Percentiles rank a stretch among this genome's conserved stretches.
Conservation (phyloP, 2,797 vertebrate genomes). For the Micromesistius poutassou region DNA sequence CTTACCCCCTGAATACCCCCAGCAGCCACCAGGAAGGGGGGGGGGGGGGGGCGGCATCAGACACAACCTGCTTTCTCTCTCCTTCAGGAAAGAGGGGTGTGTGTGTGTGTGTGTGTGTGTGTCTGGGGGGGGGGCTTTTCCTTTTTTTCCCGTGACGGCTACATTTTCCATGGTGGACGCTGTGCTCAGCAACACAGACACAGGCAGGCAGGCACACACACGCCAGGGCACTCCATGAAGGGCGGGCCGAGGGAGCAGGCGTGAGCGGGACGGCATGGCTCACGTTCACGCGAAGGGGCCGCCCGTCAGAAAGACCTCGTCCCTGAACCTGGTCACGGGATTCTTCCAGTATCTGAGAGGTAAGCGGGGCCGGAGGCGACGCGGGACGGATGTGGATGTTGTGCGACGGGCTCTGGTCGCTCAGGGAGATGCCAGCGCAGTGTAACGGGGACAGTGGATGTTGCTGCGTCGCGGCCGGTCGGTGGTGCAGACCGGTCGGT, state of each 20-base stretch:
- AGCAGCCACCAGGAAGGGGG: constrained; percentile 38
- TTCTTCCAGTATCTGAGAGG: constrained; percentile 81
- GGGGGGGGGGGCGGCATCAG: no score
- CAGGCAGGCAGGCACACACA: constrained; percentile 34
- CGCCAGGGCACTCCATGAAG: constrained; percentile 54
- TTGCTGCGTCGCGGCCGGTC: not conserved
- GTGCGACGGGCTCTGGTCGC: constrained; percentile 15
- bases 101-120: constrained; percentile 25
- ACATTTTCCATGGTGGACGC: constrained; percentile 63
- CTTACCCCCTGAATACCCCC: constrained; percentile 55
- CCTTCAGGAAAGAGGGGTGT: constrained; percentile 48
- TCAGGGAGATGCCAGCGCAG: constrained; percentile 6
- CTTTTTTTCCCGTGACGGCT: not conserved
- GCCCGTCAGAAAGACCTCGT: constrained; percentile 72
- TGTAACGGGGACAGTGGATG: not conserved
- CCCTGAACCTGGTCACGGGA: constrained; percentile 78
- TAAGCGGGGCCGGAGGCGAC: constrained; percentile 70
- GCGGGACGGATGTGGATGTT: constrained; percentile 36
- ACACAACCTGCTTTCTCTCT: constrained; percentile 66
- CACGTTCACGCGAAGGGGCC: constrained; percentile 72
- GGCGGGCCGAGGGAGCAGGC: constrained; percentile 43
- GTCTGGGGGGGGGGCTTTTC: not conserved
- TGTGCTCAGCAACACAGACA: constrained; percentile 44
- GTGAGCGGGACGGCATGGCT: constrained; percentile 74
- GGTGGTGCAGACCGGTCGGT: no score